Conservation (phyloP, 2,113 vertebrate species). For the Kryptolebias marmoratus region DNA sequence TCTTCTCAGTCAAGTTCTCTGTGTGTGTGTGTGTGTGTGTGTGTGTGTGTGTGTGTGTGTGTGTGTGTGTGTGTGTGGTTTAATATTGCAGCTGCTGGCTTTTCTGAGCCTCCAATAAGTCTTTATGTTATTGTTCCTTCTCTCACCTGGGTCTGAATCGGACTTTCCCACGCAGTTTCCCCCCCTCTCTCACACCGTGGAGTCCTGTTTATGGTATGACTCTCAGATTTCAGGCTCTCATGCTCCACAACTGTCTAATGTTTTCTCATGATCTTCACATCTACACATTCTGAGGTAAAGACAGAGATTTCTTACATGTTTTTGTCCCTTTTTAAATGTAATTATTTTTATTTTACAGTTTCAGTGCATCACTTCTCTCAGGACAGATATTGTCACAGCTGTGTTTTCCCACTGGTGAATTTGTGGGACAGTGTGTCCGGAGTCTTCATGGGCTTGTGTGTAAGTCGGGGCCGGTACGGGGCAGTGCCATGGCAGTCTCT, state of each 20-base stretch:
- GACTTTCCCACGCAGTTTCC: conserved; percentile 41
- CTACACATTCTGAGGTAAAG: background rate
- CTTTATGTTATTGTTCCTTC: conserved; percentile 33
- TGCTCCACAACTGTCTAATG: background rate
- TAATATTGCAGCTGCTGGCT: conserved; percentile 3
- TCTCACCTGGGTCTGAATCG: conserved; percentile 53
- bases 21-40: conserved; percentile 4
- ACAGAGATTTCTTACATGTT: background rate
- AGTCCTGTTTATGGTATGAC: conserved; percentile 61
- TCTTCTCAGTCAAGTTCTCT: conserved; percentile 18
- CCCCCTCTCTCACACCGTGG: conserved; percentile 21
- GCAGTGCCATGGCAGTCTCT: conserved; percentile 65
- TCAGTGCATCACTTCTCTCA: conserved; percentile 23
- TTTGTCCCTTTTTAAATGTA: background rate
- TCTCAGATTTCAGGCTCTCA: conserved; percentile 46
- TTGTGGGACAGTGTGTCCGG: conserved; percentile 48
- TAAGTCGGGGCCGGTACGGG: conserved; percentile 50
- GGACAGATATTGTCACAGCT: conserved; percentile 75
- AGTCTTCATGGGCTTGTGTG: conserved; percentile 24
- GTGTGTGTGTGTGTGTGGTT: conserved; percentile 8
- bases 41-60: background rate
- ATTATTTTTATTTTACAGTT: background rate
- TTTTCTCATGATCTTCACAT: conserved; percentile 29
- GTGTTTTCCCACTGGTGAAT: conserved; percentile 58
- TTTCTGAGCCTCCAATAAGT: background rate